Evolutionary conservation across 2,797 vertebrate genomes (phyloP), one percentile per base, ranked within the genome.

Genomic region (Cossypha niveicapilla): DNA sequence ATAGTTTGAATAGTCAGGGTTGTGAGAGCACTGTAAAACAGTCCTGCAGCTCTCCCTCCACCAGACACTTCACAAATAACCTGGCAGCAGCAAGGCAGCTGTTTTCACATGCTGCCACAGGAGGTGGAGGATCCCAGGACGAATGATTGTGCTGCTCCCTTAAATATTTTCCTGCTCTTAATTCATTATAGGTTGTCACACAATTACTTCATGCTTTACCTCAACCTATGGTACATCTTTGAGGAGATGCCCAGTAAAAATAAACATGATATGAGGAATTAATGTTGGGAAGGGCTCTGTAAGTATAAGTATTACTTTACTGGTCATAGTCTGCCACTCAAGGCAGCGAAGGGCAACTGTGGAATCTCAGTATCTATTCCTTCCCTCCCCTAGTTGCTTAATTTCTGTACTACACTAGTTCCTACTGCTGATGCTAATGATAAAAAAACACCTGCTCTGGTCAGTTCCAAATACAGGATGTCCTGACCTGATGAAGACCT

Each of bases 311-410:
- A 28, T 41, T 53, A 24, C 15, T 47, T 30, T 11, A 45, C 41
- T 11, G 8, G 11, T 18, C 19, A 16, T 6, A 65, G 30, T 45
- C 28, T 47, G 66, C 70, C 48, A 67, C 9, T 56, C 21, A 25
- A 28, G 56, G 56, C 41, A 77, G 44, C 3, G 15, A 62, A 56
- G 24, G 22, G 7, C 41, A 62, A 37, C 6, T 3, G 3, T 32
- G 9, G 51, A 13, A 10, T 53, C n/a, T 60, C 22, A 13, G 15
- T 44, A 24, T 15, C 56, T 78, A 14, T 47, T 65, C 57, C 28
- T 57, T 56, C 37, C 24, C 23, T 17, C 5, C 10, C 28, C 1
- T 3, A 1, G 2, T 1, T 67, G 45, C 11, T 63, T 56, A 1
- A 22, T 54, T 58, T 48, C 39, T 89, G 1, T 44, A 37, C 32